Evolutionary conservation across 2,888 invertebrate species (phyloP), one percentile per base, ranked within the genome.

Genomic region (Heliconius cydno): DNA sequence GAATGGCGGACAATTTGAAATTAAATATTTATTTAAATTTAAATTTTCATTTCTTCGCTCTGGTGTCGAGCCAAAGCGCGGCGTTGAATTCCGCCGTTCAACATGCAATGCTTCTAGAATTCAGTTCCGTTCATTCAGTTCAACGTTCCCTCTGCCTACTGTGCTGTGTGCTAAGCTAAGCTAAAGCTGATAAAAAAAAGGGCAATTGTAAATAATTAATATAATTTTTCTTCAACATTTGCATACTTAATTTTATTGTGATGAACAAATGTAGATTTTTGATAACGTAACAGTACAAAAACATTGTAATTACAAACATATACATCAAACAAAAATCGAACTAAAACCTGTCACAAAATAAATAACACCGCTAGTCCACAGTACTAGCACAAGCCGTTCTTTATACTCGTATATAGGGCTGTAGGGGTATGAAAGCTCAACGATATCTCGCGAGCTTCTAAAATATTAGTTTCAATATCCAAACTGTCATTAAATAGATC

Each of bases 401-500:
- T 25, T 34, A 52, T 68, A 41, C 10, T 34, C 34, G 34, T 34
- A 34, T 34, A 34, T 34, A 34, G 34, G 34, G 34, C 9, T 67
- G 46, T 28, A 70, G 6, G 9, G 41, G 1, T 28, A 41, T 70
- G 41, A 70, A 70, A 70, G 41, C 70, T 70, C 9, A 46, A 70
- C 41, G 41, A 70, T 46, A 22, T 41, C 70, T 70, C 70, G 25
- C 46, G 28, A 46, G 41, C 70, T 70, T 46, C 70, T 70, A 70
- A 70, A 70, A 70, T 70, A 70, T 70, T 70, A 70, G 78, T 46
- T 25, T 38, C 74, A 73, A 67, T 67, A 67, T 78, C 74, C 73
- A 74, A 78, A 78, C 78, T 73, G 25, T 73, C 70, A 70, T 79
- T 57, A 75, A 79, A 70, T 30, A 68, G 68, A 79, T 79, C 60